These are phyloP conservation scores for Neolamprologus devosi DNA, from an alignment of 2,113 vertebrate species.

Conservation along the genomic window DNA sequence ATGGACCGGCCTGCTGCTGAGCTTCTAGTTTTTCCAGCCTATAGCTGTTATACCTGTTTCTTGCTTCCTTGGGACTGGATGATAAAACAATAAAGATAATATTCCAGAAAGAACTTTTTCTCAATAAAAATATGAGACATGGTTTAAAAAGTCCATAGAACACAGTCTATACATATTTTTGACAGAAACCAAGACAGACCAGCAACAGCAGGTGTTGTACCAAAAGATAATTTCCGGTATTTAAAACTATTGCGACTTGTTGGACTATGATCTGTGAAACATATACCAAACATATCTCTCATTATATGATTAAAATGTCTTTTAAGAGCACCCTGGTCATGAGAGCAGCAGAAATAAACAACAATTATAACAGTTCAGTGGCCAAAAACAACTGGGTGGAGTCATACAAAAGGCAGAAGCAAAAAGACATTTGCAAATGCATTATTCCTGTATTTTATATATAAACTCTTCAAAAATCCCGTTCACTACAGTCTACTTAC, in stretches of 20 bases:
- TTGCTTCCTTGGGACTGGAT: background rate
- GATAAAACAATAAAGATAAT: background rate
- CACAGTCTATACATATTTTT: background rate
- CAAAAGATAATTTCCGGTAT: accelerated
- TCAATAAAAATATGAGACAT: background rate
- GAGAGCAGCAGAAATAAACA: background rate
- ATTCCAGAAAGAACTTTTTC: background rate
- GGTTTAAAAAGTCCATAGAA: background rate
- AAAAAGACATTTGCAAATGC: background rate
- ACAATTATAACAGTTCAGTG: background rate
- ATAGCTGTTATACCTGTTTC: background rate
- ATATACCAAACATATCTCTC: background rate
- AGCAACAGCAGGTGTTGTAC: background rate
- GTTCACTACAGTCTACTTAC: too few species aligned
- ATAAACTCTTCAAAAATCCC: background rate
- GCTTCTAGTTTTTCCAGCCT: background rate
- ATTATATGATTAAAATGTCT: background rate
- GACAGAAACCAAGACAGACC: background rate
- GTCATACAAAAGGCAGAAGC: background rate
- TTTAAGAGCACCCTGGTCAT: background rate
- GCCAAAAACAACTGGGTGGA: background rate
- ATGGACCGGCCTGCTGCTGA: background rate
- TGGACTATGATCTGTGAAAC: background rate
- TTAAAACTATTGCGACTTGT: background rate
- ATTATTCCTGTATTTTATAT: background rate